Base-by-base conservation (phyloP, 2,113 vertebrate genomes). In the Glaucidium brasilianum region DNA sequence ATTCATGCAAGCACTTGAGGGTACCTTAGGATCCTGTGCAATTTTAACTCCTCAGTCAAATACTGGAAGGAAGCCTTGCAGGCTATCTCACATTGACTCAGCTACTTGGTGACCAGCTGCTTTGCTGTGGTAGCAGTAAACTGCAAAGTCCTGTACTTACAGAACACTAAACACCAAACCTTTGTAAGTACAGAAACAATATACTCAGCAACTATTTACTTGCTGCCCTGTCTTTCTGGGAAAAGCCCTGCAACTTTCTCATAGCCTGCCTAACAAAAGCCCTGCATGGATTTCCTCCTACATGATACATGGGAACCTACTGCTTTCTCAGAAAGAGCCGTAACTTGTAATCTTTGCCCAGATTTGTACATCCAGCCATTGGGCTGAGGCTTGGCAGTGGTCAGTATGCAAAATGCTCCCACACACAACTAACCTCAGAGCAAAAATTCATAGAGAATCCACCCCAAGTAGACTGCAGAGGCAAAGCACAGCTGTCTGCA, bases 401-500 rank as follows among this genome's bases (percentile, higher is more conserved):
- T 91, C 96, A 95, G 87, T 23, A 76, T 49, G 81, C 58, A 96
- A 82, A 96, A 62, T 23, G 41, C 77, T 95, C 91, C 93, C 94
- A 37, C 89, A 32, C 74, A 71, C 47, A 76, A 58, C 47, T 67
- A 89, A 85, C 69, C 89, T 93, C 84, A 74, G 81, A 87, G 62
- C 37, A 71, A 96, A 91, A 83, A 95, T 30, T 59, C 63, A 58
- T 6, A 34, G 66, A 66, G 69, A 94, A 91, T 82, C 92, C 89
- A 94, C 15, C 22, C 73, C 1, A 2, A 27, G 85, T 3, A 90
- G 78, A 60, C 59, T 58, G 88, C 60, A 81, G 73, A 81, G 34
- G 91, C 79, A 75, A 53, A 75, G 77, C 7, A 0, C 93, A 96
- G 95, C 96, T 95, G 95, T 96, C 96, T 92, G 92, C 94, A 96